Conservation (phyloP, 2,797 vertebrate genomes). For the Danio kyathit region DNA sequence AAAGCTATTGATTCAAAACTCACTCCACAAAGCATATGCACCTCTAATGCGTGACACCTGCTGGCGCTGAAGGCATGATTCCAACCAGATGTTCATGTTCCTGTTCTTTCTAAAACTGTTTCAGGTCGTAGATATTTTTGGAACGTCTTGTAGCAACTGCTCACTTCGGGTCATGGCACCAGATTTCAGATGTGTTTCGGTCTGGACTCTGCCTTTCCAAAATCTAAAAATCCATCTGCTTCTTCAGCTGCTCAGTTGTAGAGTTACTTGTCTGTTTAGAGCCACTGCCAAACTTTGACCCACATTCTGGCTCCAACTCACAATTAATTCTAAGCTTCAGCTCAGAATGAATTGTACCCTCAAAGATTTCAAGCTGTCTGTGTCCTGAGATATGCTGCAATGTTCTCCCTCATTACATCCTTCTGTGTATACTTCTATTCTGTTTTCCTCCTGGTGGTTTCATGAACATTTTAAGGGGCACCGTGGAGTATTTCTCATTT, state of each 20-base stretch:
- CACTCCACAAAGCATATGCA: background rate
- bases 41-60: background rate
- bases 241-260: conserved; percentile 1
- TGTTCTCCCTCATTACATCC: conserved; percentile 24
- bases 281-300: conserved; percentile 23
- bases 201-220: conserved; percentile 11
- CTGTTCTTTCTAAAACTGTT: conserved; percentile 4
- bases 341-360: conserved; percentile 28
- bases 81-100: conserved; percentile 17
- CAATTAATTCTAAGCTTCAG: conserved; percentile 24
- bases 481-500: background rate
- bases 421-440: conserved; percentile 1
- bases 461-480: background rate
- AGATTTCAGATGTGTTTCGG: conserved; percentile 11
- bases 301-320: conserved; percentile 26
- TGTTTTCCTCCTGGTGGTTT: conserved; percentile 32
- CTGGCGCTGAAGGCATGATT: conserved; percentile 8
- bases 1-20: background rate
- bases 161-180: conserved; percentile 21
- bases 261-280: conserved; percentile 29
- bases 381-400: conserved; percentile 1
- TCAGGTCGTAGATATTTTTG: conserved; percentile 19
- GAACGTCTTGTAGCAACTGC: background rate
- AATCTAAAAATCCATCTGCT: conserved; percentile 22
- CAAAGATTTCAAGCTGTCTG: conserved; percentile 34